Evolutionary conservation across 2,888 invertebrate species (phyloP).

Genomic region (Drosophila koepferae): DNA sequence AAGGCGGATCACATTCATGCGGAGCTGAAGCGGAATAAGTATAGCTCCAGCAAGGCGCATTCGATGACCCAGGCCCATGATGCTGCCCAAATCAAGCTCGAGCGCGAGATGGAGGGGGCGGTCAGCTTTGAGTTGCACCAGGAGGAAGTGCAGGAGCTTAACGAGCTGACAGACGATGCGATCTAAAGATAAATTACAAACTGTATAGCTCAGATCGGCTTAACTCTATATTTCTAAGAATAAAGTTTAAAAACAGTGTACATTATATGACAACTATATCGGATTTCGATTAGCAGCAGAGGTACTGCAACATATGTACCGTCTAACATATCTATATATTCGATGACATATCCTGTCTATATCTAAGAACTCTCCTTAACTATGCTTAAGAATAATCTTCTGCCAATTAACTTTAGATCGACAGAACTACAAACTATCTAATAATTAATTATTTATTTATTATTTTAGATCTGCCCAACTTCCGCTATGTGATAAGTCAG

Average conservation of each 20-base stretch:
- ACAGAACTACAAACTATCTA: not conserved
- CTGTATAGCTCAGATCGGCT: slow-evolving; percentile 40
- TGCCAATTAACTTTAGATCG: not conserved
- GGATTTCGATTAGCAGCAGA: not conserved
- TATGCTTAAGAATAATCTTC: not conserved
- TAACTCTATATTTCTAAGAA: slow-evolving; percentile 41
- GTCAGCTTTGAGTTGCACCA: slow-evolving; percentile 72
- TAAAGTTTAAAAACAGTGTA: slow-evolving; percentile 45
- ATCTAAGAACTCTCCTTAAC: not conserved
- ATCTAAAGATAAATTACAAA: slow-evolving; percentile 39
- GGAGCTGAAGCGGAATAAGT: slow-evolving; percentile 84
- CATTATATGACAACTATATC: slow-evolving; percentile 6
- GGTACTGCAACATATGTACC: not conserved
- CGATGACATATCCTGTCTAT: not conserved
- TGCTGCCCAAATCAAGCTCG: slow-evolving; percentile 62
- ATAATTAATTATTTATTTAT: not conserved
- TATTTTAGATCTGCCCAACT: slow-evolving; percentile 18
- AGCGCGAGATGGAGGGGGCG: slow-evolving; percentile 68
- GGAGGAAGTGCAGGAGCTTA: slow-evolving; percentile 59
- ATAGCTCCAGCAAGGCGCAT: slow-evolving; percentile 81
- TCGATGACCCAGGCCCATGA: slow-evolving; percentile 43
- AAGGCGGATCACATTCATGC: slow-evolving; percentile 85
- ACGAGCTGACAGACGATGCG: slow-evolving; percentile 58
- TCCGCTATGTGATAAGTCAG: slow-evolving; percentile 79
- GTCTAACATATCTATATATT: not conserved